Evolutionary conservation across 2,888 invertebrate species (phyloP), one percentile per base, ranked within the genome.

Genomic region (Rhagonycha fulva): DNA sequence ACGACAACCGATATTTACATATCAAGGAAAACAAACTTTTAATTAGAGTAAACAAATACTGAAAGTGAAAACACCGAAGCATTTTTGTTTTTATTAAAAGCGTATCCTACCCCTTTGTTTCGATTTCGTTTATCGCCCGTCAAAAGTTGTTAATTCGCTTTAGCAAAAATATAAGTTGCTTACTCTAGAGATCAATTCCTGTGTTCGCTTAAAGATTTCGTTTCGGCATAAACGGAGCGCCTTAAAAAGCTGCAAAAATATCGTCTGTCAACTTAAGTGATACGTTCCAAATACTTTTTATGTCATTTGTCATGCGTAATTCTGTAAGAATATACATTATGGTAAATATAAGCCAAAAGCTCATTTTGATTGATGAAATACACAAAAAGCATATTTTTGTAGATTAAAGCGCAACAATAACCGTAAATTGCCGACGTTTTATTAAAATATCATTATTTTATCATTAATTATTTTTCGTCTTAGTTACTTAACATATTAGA

Each of bases 301-400:
- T 72, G 68, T 68, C 72, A 61, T 72, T 68, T 72, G 28, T 72
- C 72, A 68, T 68, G 68, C 30, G 62, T 68, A 67, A 72, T 72
- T 67, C 28, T 68, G 30, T 62, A 72, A 72, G 71, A 72, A 72
- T 68, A 72, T 68, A 66, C 72, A 30, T 72, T 72, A 72, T 47
- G 63, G 61, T 62, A 67, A 72, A 68, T 72, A 62, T 30, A 30
- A 68, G 30, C 68, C 24, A 60, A 71, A 19, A 66, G 24, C 47
- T 62, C 62, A 70, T 70, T 70, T 70, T 61, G 47, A 47, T 47
- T 47, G 47, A 47, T 47, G 47, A 47, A 47, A 47, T 47, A 47
- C n/a, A 47, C 47, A 47, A 47, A 47, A n/a, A 47, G 47, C 47
- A 47, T n/a, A 47, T 47, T 47, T 47, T 47, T 47, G 47, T 47